phyloP scores from a whole-genome alignment of 53 echinoderm and acorn worm species.

The Temnopleurus reevesii region DNA sequence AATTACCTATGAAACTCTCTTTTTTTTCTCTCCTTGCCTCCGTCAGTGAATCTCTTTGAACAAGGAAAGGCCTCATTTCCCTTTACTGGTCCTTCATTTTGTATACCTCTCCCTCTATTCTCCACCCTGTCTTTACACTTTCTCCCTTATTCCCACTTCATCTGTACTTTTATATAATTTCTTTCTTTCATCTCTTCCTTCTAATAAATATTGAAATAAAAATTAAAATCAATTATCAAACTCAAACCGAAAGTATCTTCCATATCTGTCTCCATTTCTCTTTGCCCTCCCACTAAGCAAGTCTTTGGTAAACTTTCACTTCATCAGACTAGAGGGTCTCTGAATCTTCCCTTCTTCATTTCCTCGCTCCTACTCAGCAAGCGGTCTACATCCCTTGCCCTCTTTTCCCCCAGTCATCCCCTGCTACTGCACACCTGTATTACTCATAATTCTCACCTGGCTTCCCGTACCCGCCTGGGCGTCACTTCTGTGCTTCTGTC shows the following conservation, averaged over 20 bases:
- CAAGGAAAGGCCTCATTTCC: background rate
- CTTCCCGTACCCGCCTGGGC: constrained; percentile 25
- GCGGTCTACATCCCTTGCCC: constrained; percentile 25
- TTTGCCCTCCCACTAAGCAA: background rate
- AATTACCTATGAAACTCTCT: constrained; percentile 8
- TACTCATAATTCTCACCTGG: constrained; percentile 56
- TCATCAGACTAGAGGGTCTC: background rate
- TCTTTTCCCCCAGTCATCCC: constrained; percentile 22
- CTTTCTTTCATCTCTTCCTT: background rate
- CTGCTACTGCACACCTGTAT: constrained; percentile 52
- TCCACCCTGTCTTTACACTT: constrained; percentile 4
- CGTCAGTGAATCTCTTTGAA: background rate
- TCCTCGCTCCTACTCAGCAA: background rate
- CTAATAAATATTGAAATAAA: too few relatives aligned
- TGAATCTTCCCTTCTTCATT: constrained; percentile 12
- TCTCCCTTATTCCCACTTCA: background rate
- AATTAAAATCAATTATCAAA: too few relatives aligned
- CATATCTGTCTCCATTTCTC: background rate
- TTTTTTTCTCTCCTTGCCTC: constrained; percentile 19
- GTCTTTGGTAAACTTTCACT: background rate
- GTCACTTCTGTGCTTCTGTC: background rate
- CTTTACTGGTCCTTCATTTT: background rate
- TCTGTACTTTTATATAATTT: background rate
- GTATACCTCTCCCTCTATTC: background rate
- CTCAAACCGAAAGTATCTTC: too few relatives aligned